Base-by-base conservation (phyloP, 2,113 vertebrate species). In the Dipodomys stephensi region DNA sequence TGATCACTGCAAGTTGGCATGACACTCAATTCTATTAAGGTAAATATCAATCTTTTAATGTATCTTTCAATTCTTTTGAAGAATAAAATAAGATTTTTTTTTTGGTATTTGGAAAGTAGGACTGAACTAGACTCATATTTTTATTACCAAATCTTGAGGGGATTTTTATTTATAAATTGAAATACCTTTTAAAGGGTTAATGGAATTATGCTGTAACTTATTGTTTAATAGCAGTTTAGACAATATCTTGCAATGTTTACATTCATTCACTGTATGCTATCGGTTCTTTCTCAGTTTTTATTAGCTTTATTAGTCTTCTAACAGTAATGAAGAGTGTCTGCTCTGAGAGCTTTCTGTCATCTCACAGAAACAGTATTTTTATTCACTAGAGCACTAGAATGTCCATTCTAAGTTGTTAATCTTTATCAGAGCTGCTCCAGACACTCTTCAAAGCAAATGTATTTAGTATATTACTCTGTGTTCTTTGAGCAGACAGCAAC, bases 401-500 rank as follows among this genome's bases (percentile, higher is more conserved):
- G 53, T 0, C 0, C 44, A 9, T 53, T 30, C 2, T 20, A 86
- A 90, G n/a, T 72, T 88, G 69, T 53, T 94, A 1, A 13, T 94
- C 22, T 83, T 96, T 96, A 81, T 87, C 93, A 62, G 60, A 28
- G 32, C 30, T 87, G 44, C 0, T 13, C 80, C 15, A 87, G 18
- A 53, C 65, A 91, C 16, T 92, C 92, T 97, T 93, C 87, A 90
- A 68, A 93, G 78, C 64, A 73, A 93, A 65, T 64, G 7, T 8
- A 62, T 79, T 92, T 96, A 79, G 76, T 87, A 25, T 82, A 53
- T 95, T 94, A 86, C 83, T 95, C 53, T 88, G 46, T 69, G 93
- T 80, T 78, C 92, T 91, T 91, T 87, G 86, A 94, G 80, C 46
- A 94, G 74, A 94, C 71, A 91, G 83, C 57, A 96, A 68, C 94